Percentiles rank a stretch among this genome's conserved stretches.
Conservation (phyloP, 1,140 invertebrate species). For the Drosophila bocki region DNA sequence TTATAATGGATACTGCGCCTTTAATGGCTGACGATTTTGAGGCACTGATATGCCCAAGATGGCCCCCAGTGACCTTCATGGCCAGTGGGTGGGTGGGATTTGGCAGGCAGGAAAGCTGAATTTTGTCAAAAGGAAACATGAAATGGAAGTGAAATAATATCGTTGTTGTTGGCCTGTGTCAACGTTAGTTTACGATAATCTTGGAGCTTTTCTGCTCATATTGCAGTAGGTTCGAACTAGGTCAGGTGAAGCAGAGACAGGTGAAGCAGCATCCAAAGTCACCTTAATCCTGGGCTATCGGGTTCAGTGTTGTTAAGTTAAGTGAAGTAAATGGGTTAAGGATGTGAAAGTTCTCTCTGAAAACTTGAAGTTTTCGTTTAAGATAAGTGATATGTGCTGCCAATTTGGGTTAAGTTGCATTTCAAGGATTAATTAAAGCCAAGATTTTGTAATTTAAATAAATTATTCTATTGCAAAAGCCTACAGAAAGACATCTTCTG, state of each 20-base stretch:
- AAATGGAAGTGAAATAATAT: conserved; percentile 43
- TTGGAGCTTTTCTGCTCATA: conserved; percentile 22
- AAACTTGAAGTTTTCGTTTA: not conserved
- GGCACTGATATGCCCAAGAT: conserved; percentile 53
- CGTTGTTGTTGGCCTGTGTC: conserved; percentile 24
- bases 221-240: conserved; percentile 17
- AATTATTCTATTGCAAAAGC: not conserved
- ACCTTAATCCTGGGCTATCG: conserved; percentile 23
- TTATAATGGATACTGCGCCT: conserved; percentile 72
- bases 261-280: conserved; percentile 16
- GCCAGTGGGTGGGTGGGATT: conserved; percentile 5
- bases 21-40: conserved; percentile 74
- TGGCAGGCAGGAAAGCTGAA: conserved; percentile 6
- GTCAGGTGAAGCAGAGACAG: conserved; percentile 21
- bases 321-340: conserved; percentile 38
- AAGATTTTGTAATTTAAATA: not conserved
- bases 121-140: conserved; percentile 32
- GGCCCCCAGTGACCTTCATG: conserved; percentile 62
- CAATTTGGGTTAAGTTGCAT: not conserved
- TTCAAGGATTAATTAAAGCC: not conserved
- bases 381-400: not conserved
- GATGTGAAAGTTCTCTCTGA: not conserved
- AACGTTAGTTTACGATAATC: conserved; percentile 47
- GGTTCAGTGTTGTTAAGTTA: conserved; percentile 10
- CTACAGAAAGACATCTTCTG: not conserved